Base-by-base conservation (phyloP, 2,113 vertebrate genomes). In the Chauna torquata region DNA sequence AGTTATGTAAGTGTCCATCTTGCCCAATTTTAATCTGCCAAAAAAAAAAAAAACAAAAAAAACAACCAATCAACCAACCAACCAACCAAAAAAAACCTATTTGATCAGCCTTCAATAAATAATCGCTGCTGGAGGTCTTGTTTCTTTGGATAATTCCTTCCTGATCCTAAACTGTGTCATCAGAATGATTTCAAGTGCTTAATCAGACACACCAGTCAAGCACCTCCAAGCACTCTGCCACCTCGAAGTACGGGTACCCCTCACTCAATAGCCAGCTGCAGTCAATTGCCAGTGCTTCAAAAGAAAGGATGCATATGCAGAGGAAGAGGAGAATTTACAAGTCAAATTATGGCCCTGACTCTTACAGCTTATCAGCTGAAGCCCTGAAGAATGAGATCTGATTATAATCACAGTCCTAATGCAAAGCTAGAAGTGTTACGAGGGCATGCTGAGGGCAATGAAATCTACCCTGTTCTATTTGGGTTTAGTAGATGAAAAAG, bases 261-360 rank as follows among this genome's bases (percentile, higher is more conserved):
- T 93, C 70, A 82, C 81, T 92, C 62, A 90, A 89, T 80, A 92
- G 62, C 65, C 96, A 97, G 94, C 96, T 97, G 96, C 91, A 91
- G 52, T 65, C 91, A 94, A 92, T 96, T 96, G 86, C 44, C 61
- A 92, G 57, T 76, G 57, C 94, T 96, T 94, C 86, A 94, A 96
- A 96, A 95, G 77, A 72, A 94, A 96, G 82, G 74, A 92, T 82
- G 47, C 82, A 93, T 92, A 68, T 91, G 87, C 79, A 82, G 90
- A 95, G 94, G 93, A 97, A 97, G 74, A 96, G 44, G 52, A 92
- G 83, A 90, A 97, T 97, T 96, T 96, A 69, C 90, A 97, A 97
- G 91, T 96, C 81, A 97, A 96, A 96, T 97, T 65, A 91, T 42
- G 74, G 57, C 57, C 89, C 70, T 76, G 74, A 79, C 93, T 97